Conservation (phyloP, 2,888 invertebrate species). For the Penaeus monodon region DNA sequence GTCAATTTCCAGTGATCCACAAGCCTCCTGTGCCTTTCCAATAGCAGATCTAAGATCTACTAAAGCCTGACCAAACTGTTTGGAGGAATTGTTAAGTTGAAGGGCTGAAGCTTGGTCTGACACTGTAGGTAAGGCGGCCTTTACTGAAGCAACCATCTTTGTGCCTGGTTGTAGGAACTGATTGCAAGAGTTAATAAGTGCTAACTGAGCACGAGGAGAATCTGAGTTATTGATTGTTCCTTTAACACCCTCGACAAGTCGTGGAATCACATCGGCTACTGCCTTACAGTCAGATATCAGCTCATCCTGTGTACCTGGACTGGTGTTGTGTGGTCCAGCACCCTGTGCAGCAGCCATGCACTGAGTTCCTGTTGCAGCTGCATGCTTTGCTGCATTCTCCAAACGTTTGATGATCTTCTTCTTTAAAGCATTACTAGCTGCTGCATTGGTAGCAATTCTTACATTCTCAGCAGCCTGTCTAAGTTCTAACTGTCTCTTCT, state of each 20-base stretch:
- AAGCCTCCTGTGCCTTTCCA: conserved; percentile 78
- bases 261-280: conserved; percentile 81
- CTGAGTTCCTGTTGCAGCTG: conserved; percentile 90
- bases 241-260: conserved; percentile 83
- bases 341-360: conserved; percentile 90
- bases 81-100: conserved; percentile 80
- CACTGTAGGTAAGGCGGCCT: conserved; percentile 82
- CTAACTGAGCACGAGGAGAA: conserved; percentile 82
- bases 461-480: conserved; percentile 92
- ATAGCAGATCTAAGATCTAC: conserved; percentile 75
- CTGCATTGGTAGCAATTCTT: conserved; percentile 86
- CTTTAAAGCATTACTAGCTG: conserved; percentile 85
- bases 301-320: conserved; percentile 79
- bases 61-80: conserved; percentile 77
- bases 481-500: conserved; percentile 79
- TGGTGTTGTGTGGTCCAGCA: conserved; percentile 82
- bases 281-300: conserved; percentile 80
- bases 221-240: conserved; percentile 79
- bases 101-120: conserved; percentile 82
- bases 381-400: conserved; percentile 81
- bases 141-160: conserved; percentile 65
- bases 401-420: conserved; percentile 78
- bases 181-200: conserved; percentile 84
- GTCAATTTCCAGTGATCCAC: conserved; percentile 84
- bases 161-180: conserved; percentile 81